phyloP scores from a whole-genome alignment of 2,113 vertebrate species.

The Seriola quinqueradiata region DNA sequence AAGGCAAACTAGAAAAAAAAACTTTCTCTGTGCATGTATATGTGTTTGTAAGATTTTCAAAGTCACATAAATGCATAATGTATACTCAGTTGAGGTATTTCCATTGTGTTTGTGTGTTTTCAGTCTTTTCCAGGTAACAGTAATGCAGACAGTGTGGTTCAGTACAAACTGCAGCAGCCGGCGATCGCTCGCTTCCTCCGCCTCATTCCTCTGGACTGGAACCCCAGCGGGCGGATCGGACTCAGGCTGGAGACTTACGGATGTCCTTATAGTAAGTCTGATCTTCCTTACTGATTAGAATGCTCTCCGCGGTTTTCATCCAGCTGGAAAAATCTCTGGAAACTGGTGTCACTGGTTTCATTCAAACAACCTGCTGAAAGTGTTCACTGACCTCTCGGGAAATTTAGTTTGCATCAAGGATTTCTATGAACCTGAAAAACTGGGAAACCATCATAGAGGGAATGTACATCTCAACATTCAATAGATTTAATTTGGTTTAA shows the following conservation, averaged over 20 bases:
- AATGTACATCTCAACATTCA: no score
- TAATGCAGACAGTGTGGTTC: slow-evolving; percentile 74
- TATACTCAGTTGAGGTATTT: no score
- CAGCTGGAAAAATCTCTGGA: neutral
- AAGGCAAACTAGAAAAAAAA: no score
- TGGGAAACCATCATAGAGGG: no score
- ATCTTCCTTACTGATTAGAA: neutral
- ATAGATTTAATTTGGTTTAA: no score
- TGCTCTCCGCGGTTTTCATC: neutral
- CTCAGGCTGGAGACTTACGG: slow-evolving; percentile 76
- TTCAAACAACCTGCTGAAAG: no score
- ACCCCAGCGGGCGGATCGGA: slow-evolving; percentile 74
- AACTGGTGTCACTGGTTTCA: no score
- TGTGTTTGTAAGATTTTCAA: no score
- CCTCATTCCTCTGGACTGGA: slow-evolving; percentile 74
- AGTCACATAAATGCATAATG: no score
- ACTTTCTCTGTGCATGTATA: no score
- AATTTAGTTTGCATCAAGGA: neutral
- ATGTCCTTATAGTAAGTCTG: slow-evolving; percentile 68
- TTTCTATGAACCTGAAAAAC: neutral
- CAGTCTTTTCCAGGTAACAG: slow-evolving; percentile 71
- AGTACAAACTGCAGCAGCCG: slow-evolving; percentile 73
- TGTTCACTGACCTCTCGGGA: neutral
- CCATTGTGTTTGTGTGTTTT: slow-evolving; percentile 1
- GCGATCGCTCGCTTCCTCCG: slow-evolving; percentile 72